Evolutionary conservation across 2,888 invertebrate species (phyloP), one percentile per base, ranked within the genome.

Genomic region (Coenonympha glycerion): DNA sequence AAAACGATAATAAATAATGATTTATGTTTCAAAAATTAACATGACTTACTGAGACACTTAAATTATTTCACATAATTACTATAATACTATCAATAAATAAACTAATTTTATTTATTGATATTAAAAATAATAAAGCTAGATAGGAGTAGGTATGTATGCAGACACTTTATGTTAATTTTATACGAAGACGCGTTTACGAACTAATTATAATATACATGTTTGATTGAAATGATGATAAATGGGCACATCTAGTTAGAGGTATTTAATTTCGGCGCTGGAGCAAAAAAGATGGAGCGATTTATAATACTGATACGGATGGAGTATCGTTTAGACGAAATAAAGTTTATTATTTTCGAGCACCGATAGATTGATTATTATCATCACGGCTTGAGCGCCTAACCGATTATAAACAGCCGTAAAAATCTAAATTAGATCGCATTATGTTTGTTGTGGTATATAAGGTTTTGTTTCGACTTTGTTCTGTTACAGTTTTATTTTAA

Each of bases 371-470:
- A 52, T 52, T 42, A 49, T 53, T 44, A 47, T 19, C 28, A 36
- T 22, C 36, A 22, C 19, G 40, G 48, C 48, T 52, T 46, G 34
- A 46, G 16, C 30, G 18, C 22, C 11, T 13, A 50, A 64, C 56
- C 56, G 59, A 63, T 66, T 66, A 60, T 65, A 57, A 66, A 65
- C 61, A 57, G 58, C 64, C 59, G 62, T 71, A 66, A 74, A 75
- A 66, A 42, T 59, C 53, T 64, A 61, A 60, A 65, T 62, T 40
- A 47, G 44, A 55, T 47, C 49, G 44, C 49, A 47, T 55, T 49
- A 42, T 34, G 28, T 44, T 45, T 34, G 36, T 31, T 33, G 26
- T 24, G 49, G 19, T 15, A 1, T 40, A 33, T 30, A 39, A 33
- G 22, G 9, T 41, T 46, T 36, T 18, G 15, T 50, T 46, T 26